Evolutionary conservation across 2,113 vertebrate genomes (phyloP).

Genomic region (Leucosticte australis): DNA sequence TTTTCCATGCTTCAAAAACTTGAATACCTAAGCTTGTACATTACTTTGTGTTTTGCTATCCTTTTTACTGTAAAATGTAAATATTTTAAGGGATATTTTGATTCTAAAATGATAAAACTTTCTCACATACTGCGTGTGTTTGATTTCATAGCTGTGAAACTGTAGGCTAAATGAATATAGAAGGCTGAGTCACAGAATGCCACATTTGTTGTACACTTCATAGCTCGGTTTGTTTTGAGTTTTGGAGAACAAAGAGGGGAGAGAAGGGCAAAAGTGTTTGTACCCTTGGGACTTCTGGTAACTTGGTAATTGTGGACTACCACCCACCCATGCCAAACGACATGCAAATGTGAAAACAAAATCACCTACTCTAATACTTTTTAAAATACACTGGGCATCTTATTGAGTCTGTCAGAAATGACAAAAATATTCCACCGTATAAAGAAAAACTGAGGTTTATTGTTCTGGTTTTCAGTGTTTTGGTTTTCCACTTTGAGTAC

Average conservation of each 20-base stretch:
- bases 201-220: not conserved
- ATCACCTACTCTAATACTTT: not conserved
- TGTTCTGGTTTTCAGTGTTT: not conserved
- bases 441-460: not conserved
- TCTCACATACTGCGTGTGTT: conserved; percentile 81
- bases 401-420: not conserved
- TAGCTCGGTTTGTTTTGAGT: not conserved
- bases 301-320: not conserved
- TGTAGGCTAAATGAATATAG: conserved; percentile 10
- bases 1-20: conserved; percentile 79
- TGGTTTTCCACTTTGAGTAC: not conserved
- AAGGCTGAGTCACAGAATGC: conserved; percentile 23
- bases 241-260: not conserved
- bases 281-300: not conserved
- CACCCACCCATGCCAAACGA: not conserved
- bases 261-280: not conserved
- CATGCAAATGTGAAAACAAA: not conserved
- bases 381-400: not conserved
- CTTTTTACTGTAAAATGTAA: conserved; percentile 90
- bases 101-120: conserved; percentile 84
- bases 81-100: conserved; percentile 91
- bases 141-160: conserved; percentile 72
- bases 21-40: conserved; percentile 86
- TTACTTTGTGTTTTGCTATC: conserved; percentile 86
- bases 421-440: not conserved